These are phyloP conservation scores for Drosophila planitibia DNA, from an alignment of 2,888 invertebrate genomes.

Conservation along the genomic window DNA sequence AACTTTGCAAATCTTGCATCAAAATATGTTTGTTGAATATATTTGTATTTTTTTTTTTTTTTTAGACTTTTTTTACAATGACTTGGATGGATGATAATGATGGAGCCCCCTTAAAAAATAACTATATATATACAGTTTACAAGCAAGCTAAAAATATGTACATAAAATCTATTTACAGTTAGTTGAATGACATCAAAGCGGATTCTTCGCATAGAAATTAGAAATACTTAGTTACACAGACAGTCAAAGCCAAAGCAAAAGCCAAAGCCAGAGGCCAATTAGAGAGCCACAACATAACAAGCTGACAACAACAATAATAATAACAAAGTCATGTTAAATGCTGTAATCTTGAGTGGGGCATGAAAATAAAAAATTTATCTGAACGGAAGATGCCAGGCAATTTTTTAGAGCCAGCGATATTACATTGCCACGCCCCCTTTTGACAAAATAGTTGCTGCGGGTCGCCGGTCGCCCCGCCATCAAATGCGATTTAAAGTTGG, in stretches of 20 bases:
- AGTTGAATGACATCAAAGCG: slow-evolving; percentile 56
- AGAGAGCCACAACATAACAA: slow-evolving; percentile 52
- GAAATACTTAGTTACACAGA: slow-evolving; percentile 27
- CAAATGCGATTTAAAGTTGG: slow-evolving; percentile 61
- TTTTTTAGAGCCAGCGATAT: slow-evolving; percentile 16
- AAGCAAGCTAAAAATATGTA: slow-evolving; percentile 30
- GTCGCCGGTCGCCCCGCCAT: slow-evolving; percentile 37
- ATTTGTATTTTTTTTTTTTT: slow-evolving; percentile 3
- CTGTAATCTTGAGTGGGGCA: slow-evolving; percentile 51
- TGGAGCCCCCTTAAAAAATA: background rate
- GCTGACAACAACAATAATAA: slow-evolving; percentile 36
- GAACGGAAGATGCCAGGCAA: slow-evolving; percentile 44
- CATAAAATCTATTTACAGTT: slow-evolving; percentile 68
- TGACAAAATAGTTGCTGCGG: slow-evolving; percentile 60
- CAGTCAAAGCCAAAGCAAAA: slow-evolving; percentile 24
- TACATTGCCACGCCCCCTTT: slow-evolving; percentile 44
- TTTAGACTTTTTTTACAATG: slow-evolving; percentile 34
- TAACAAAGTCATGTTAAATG: slow-evolving; percentile 58
- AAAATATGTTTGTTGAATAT: slow-evolving; percentile 24
- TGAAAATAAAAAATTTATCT: slow-evolving; percentile 45
- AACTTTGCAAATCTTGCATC: slow-evolving; percentile 40
- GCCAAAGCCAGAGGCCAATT: slow-evolving; percentile 56
- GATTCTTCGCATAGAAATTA: slow-evolving; percentile 24
- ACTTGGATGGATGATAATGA: slow-evolving; percentile 34
- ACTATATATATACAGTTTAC: slow-evolving; percentile 24